phyloP scores from a whole-genome alignment of 2,113 vertebrate genomes.

The Pipa parva region DNA sequence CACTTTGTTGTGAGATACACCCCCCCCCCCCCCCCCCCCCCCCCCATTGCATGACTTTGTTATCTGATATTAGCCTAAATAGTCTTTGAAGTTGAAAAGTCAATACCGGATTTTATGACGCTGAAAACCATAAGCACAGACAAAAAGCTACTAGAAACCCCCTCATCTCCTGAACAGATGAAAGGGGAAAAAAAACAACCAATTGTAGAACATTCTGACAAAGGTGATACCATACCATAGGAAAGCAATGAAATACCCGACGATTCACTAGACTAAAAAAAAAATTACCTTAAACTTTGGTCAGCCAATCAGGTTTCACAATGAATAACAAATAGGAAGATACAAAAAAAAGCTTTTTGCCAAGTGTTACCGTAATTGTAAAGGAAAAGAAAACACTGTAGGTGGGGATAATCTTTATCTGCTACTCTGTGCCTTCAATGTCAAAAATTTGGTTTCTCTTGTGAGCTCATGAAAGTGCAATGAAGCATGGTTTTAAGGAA shows the following conservation, averaged over 20 bases:
- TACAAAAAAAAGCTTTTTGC: slow-evolving; percentile 52
- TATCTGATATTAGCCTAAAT: slow-evolving; percentile 1
- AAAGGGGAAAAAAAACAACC: not conserved
- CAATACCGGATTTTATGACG: slow-evolving; percentile 9
- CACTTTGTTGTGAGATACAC: not conserved
- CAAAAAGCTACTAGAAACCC: not conserved
- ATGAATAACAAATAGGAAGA: slow-evolving; percentile 65
- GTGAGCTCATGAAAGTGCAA: no score
- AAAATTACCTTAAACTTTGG: slow-evolving; percentile 43
- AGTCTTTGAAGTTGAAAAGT: slow-evolving; percentile 15
- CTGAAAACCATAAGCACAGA: not conserved
- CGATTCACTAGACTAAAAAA: slow-evolving; percentile 16
- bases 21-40: not conserved
- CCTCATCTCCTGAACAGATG: not conserved
- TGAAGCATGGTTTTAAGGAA: no score
- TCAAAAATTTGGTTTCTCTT: not conserved
- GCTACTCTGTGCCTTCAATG: not conserved
- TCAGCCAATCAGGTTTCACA: slow-evolving; percentile 60
- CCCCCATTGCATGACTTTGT: not conserved
- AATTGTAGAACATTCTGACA: slow-evolving; percentile 4
- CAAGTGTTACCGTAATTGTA: slow-evolving; percentile 69
- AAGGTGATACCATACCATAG: slow-evolving; percentile 5
- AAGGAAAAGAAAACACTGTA: slow-evolving; percentile 70
- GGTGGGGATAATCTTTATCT: slow-evolving; percentile 67
- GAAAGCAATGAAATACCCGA: slow-evolving; percentile 20